Conservation (phyloP, 1,140 invertebrate genomes). For the Portunus trituberculatus region DNA sequence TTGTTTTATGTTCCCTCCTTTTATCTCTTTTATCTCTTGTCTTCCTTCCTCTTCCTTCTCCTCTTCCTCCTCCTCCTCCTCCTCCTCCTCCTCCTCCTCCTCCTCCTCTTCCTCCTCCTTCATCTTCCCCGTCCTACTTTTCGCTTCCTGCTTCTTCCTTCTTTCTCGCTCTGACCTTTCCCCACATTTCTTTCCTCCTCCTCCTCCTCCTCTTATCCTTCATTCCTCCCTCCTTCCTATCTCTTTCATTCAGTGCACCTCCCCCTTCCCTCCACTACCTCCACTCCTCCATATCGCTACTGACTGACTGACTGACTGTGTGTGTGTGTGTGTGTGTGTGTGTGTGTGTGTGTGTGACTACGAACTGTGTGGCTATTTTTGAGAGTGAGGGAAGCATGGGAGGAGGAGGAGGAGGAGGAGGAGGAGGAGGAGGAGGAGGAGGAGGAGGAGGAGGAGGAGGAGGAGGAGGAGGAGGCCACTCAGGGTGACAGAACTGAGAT, state of each 20-base stretch:
- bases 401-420: not conserved
- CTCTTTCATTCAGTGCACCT: not conserved
- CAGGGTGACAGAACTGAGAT: not conserved
- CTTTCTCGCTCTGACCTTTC: too few relatives aligned
- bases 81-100: not conserved
- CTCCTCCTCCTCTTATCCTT: too few relatives aligned
- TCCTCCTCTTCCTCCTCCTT: not conserved
- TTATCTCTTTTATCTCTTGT: too few relatives aligned
- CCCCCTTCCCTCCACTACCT: not conserved
- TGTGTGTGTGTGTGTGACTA: not conserved
- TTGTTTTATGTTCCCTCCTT: too few relatives aligned
- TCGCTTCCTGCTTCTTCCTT: too few relatives aligned
- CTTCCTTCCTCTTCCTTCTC: not conserved
- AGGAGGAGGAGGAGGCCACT: not conserved
- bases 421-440: not conserved
- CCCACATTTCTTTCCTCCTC: too few relatives aligned
- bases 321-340: conserved; percentile 8
- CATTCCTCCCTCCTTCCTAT: not conserved
- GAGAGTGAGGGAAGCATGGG: not conserved
- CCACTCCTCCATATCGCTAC: not conserved
- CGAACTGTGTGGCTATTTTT: not conserved
- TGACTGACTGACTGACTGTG: not conserved
- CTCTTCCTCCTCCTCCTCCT: not conserved
- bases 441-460: not conserved
- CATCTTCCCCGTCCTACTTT: too few relatives aligned